These are phyloP conservation scores for Eueides isabella DNA, from an alignment of 1,140 invertebrate genomes.

Conservation along the genomic window DNA sequence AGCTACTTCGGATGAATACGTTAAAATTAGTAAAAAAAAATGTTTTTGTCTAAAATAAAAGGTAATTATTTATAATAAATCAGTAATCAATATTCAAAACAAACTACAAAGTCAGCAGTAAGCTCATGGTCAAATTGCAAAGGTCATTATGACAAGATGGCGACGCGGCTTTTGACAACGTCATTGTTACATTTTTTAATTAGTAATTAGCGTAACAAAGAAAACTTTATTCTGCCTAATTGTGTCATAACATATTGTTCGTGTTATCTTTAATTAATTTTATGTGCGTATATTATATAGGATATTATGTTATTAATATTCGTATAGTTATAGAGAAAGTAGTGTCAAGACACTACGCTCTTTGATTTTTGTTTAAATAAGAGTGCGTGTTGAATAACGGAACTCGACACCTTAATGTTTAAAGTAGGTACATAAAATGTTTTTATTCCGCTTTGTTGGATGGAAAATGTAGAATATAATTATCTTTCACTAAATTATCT, in stretches of 20 bases:
- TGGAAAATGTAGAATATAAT: too few relatives aligned
- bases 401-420: neutral
- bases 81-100: neutral
- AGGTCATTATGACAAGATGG: conserved; percentile 20
- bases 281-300: neutral
- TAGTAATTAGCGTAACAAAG: neutral
- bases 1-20: too few relatives aligned
- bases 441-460: too few relatives aligned
- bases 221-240: neutral
- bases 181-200: conserved; percentile 13
- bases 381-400: neutral
- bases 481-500: neutral
- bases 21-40: too few relatives aligned
- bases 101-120: neutral
- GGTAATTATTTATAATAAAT: neutral
- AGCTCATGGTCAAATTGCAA: neutral
- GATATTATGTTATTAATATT: too few relatives aligned
- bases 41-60: too few relatives aligned
- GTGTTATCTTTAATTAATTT: too few relatives aligned
- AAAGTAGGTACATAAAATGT: too few relatives aligned
- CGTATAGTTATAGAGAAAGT: too few relatives aligned
- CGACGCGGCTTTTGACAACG: conserved; percentile 17
- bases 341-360: too few relatives aligned
- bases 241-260: neutral
- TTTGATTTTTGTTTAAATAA: neutral